phyloP scores from a whole-genome alignment of 2,113 vertebrate genomes.

The Excalfactoria chinensis region DNA sequence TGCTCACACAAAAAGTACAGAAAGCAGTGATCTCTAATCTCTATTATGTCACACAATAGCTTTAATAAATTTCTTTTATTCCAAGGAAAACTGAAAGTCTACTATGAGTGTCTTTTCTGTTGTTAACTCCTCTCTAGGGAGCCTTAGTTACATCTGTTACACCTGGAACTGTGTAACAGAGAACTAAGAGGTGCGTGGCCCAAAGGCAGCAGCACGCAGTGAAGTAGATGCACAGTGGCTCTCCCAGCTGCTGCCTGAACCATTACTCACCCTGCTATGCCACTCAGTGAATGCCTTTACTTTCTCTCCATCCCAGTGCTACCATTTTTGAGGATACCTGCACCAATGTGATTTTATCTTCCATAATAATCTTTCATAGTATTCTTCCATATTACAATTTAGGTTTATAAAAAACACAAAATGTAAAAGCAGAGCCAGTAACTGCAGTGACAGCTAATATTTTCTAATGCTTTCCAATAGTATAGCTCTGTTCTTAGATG shows the following conservation, averaged over 20 bases:
- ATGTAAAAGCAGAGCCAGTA: background rate
- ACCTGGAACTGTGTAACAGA: background rate
- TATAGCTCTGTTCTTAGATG: background rate
- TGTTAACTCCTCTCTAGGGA: background rate
- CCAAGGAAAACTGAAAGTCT: constrained; percentile 43
- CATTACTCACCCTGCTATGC: background rate
- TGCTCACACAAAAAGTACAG: constrained; percentile 35
- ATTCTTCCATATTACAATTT: background rate
- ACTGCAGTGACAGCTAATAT: constrained; percentile 50
- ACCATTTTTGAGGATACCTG: background rate
- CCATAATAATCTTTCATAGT: no score
- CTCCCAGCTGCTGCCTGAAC: background rate
- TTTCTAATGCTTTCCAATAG: constrained; percentile 25
- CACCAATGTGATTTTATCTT: background rate
- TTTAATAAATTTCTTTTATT: constrained; percentile 65
- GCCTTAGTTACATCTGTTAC: background rate
- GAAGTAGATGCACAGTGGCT: fast-evolving
- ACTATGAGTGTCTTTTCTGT: background rate
- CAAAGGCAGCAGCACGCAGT: background rate
- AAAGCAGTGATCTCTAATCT: constrained; percentile 59
- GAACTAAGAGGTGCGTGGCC: background rate
- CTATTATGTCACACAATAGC: constrained; percentile 44
- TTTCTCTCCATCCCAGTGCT: background rate
- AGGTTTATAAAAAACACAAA: background rate
- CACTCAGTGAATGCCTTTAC: fast-evolving